These are phyloP conservation scores for Borostomias antarcticus DNA, from an alignment of 2,797 vertebrate genomes.

Conservation along the genomic window DNA sequence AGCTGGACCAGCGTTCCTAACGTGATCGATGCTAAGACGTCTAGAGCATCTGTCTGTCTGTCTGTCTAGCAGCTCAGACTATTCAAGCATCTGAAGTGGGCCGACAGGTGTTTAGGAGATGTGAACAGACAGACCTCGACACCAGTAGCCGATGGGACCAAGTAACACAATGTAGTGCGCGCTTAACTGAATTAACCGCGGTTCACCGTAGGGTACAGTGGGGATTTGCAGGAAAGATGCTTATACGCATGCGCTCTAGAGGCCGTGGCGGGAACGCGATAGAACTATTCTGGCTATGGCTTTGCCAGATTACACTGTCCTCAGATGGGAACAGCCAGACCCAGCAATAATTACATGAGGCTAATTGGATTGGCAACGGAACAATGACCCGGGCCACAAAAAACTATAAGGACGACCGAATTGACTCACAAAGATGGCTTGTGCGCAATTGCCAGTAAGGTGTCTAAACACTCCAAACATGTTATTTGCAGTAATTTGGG, in stretches of 20 bases:
- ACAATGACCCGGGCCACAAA: background rate
- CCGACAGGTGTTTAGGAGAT: background rate
- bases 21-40: background rate
- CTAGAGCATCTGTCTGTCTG: no score
- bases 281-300: constrained; percentile 59
- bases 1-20: background rate
- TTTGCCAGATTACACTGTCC: constrained; percentile 62
- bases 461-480: background rate
- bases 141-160: constrained; percentile 10
- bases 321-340: constrained; percentile 60
- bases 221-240: constrained; percentile 68
- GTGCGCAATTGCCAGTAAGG: background rate
- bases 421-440: background rate
- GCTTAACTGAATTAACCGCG: constrained; percentile 63
- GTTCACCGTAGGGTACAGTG: constrained; percentile 61
- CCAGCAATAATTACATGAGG: constrained; percentile 21
- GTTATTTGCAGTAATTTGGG: background rate
- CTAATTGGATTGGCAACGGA: constrained; percentile 57
- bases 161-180: constrained; percentile 15
- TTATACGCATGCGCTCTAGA: constrained; percentile 62
- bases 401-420: background rate
- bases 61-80: background rate
- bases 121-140: constrained; percentile 28
- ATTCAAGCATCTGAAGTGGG: constrained; percentile 22
- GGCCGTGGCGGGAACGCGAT: constrained; percentile 39